A percentile compares a stretch with the other conserved stretches of the same genome.
phyloP scores from a whole-genome alignment of 2,888 invertebrate species.

The Machimus atricapillus region DNA sequence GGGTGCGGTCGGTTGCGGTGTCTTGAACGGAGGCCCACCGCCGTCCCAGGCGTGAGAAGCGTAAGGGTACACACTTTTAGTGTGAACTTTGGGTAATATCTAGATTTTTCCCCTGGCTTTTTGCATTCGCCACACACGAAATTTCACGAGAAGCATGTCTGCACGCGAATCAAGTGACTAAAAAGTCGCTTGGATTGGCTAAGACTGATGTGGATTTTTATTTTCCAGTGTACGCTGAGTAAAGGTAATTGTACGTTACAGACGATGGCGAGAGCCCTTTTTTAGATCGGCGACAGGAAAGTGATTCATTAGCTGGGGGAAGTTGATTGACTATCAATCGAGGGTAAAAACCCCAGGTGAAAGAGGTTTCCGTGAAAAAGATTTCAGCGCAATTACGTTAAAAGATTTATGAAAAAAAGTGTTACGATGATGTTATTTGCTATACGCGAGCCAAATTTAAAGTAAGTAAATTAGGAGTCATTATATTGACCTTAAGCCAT shows the following conservation, averaged over 20 bases:
- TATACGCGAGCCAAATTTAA: neutral
- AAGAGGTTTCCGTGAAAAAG: slow-evolving; percentile 12
- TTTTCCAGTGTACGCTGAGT: neutral
- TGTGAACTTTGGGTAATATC: neutral
- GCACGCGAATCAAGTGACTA: slow-evolving; percentile 27
- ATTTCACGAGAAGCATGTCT: slow-evolving; percentile 9
- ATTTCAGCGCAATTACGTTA: slow-evolving; percentile 8
- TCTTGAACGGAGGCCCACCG: neutral
- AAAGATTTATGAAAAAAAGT: slow-evolving; percentile 23
- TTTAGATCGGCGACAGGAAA: slow-evolving; percentile 18
- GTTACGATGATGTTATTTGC: slow-evolving; percentile 14
- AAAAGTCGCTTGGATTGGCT: neutral
- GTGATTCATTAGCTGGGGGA: slow-evolving; percentile 18
- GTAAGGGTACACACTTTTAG: neutral
- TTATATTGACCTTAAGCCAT: neutral
- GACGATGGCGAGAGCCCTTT: slow-evolving; percentile 15
- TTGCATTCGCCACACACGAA: neutral
- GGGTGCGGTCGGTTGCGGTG: neutral
- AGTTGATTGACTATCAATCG: slow-evolving; percentile 29
- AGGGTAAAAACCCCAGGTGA: slow-evolving; percentile 25
- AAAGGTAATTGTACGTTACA: slow-evolving; percentile 17
- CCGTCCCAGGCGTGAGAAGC: neutral
- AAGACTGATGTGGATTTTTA: neutral
- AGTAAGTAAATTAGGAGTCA: neutral
- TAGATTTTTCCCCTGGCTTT: neutral